A percentile compares a stretch with the other conserved stretches of the same genome.
phyloP scores from a whole-genome alignment of 2,888 invertebrate species.

The Cataglyphis cursor region DNA sequence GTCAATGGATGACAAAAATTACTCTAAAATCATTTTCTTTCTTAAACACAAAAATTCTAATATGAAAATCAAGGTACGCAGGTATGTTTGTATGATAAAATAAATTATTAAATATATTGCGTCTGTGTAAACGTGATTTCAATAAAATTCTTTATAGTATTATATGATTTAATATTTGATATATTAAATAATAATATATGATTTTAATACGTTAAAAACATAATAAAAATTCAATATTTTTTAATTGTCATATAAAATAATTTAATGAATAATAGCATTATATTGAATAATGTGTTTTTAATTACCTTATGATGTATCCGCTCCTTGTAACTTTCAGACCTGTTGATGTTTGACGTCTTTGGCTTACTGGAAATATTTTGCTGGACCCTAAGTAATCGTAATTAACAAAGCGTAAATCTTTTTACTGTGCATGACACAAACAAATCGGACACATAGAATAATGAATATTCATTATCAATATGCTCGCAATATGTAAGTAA shows the following conservation, averaged over 20 bases:
- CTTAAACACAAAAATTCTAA: not conserved
- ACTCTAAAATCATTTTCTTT: not conserved
- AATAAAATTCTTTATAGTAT: not conserved
- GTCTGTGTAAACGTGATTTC: not conserved
- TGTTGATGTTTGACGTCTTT: conserved; percentile 88
- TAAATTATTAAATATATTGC: not conserved
- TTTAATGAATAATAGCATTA: not conserved
- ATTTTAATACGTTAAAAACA: not conserved
- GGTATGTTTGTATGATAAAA: not conserved
- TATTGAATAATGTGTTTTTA: not conserved
- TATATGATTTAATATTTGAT: too few relatives aligned
- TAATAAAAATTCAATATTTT: conserved; percentile 8
- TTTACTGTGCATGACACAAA: conserved; percentile 67
- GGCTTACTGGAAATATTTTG: conserved; percentile 86
- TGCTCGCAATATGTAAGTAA: not conserved
- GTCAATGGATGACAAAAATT: not conserved
- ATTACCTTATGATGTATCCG: conserved; percentile 88
- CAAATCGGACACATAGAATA: conserved; percentile 1
- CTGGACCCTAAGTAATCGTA: conserved; percentile 83
- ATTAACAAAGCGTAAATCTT: conserved; percentile 73
- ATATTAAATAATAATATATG: not conserved
- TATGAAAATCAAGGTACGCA: not conserved
- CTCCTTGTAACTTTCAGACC: conserved; percentile 92
- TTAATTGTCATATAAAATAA: not conserved
- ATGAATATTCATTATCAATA: not conserved